Evolutionary conservation across 2,888 invertebrate genomes (phyloP), one percentile per base, ranked within the genome.

Genomic region (Heliconius hortense): DNA sequence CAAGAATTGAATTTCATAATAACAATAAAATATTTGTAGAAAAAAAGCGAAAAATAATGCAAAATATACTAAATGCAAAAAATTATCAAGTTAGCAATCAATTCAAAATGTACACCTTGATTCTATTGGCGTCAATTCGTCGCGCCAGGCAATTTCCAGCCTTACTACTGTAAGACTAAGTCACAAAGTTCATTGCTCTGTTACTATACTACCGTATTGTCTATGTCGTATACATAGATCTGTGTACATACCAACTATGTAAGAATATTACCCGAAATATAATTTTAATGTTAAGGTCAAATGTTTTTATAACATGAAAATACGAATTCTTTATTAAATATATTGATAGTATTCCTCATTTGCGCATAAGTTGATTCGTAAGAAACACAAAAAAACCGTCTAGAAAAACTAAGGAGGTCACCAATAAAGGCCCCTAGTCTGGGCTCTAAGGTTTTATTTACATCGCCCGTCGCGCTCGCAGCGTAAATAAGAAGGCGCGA

Each of bases 381-480:
- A 76, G 71, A 78, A 79, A 80, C 80, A 81, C 81, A 84, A 85
- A 86, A 82, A 82, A 82, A 82, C 81, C 81, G 81, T 85, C 83
- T 84, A 85, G 82, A 85, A 80, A 84, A 84, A 81, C 78, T 78
- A 85, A 86, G 82, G 87, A 90, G 89, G 88, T 89, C 90, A 89
- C 87, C 84, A 91, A 88, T 88, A 89, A 89, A 91, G 88, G 88
- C 89, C 89, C 87, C 85, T 66, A 86, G 87, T 87, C 78, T 83
- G 83, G 85, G 85, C 84, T 84, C 82, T 85, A 84, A 82, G 88
- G 80, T 90, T 91, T 92, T 93, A 93, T 93, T 93, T 94, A 93
- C 94, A 93, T 93, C 88, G 93, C 90, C 84, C 87, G 89, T 85
- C 81, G 82, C 83, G 90, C 88, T 86, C 85, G 81, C 86, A 87